phyloP scores from a whole-genome alignment of 2,113 vertebrate genomes.

The Speoplatyrhinus poulsoni region DNA sequence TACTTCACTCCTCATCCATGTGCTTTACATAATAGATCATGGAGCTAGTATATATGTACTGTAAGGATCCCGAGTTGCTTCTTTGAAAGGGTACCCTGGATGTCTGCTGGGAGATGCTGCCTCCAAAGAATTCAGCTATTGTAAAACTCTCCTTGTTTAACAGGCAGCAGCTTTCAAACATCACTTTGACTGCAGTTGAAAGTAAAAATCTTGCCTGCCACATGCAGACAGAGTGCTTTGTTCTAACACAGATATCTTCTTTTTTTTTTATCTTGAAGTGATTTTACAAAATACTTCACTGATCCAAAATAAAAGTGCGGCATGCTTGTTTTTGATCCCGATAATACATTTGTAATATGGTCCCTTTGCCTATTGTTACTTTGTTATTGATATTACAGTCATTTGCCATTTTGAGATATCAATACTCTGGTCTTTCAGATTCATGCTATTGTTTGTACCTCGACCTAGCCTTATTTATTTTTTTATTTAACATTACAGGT shows the following conservation, averaged over 20 bases:
- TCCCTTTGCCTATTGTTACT: no score
- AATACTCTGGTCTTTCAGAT: no score
- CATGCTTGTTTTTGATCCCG: neutral
- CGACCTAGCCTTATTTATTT: neutral
- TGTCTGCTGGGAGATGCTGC: conserved; percentile 54
- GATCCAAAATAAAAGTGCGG: neutral
- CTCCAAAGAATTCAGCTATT: conserved; percentile 50
- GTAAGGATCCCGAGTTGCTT: no score
- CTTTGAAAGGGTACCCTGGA: conserved; percentile 36
- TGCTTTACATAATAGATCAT: neutral
- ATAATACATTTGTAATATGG: neutral
- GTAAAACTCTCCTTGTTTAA: conserved; percentile 44
- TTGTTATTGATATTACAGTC: no score
- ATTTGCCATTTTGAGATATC: no score
- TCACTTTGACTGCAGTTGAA: conserved; percentile 52
- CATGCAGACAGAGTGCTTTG: conserved; percentile 46
- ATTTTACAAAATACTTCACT: neutral
- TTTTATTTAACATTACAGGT: neutral
- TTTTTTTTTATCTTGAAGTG: conserved; percentile 3
- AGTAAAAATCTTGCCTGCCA: conserved; percentile 19
- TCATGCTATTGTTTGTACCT: neutral
- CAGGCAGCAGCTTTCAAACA: conserved; percentile 32
- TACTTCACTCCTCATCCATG: neutral
- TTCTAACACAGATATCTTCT: conserved; percentile 37
- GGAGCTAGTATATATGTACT: neutral